A percentile compares a stretch with the other conserved stretches of the same genome.
These are phyloP conservation scores for Anastrepha obliqua DNA, from an alignment of 1,140 invertebrate genomes.

Conservation along the genomic window DNA sequence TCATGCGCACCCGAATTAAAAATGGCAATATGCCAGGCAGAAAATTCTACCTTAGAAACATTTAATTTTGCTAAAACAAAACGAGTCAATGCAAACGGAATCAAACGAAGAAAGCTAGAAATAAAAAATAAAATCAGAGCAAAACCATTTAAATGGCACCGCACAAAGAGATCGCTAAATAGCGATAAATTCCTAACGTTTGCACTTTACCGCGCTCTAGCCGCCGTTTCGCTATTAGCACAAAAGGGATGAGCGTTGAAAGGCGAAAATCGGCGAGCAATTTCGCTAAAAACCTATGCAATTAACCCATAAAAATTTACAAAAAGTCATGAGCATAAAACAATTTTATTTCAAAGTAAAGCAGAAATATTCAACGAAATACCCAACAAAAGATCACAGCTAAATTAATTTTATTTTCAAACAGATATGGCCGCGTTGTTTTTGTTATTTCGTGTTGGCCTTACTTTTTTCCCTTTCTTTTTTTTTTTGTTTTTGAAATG, in stretches of 20 bases:
- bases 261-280: constrained; percentile 5
- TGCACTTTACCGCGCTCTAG: background rate
- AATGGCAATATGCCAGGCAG: background rate
- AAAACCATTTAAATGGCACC: background rate
- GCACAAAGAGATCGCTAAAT: background rate
- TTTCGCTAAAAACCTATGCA: constrained; percentile 1
- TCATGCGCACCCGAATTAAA: background rate
- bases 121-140: background rate
- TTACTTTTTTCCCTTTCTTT: background rate
- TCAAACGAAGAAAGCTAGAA: background rate
- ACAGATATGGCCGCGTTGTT: background rate
- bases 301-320: background rate
- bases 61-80: background rate
- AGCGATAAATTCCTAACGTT: constrained; percentile 11
- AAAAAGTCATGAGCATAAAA: background rate
- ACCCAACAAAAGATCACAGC: background rate
- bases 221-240: background rate
- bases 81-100: background rate
- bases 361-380: background rate
- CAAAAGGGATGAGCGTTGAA: background rate
- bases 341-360: background rate
- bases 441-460: background rate
- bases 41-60: background rate
- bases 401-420: background rate
- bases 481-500: background rate